phyloP scores from a whole-genome alignment of 1,140 invertebrate species.

The Hermatobates lingyangjiaoensis region DNA sequence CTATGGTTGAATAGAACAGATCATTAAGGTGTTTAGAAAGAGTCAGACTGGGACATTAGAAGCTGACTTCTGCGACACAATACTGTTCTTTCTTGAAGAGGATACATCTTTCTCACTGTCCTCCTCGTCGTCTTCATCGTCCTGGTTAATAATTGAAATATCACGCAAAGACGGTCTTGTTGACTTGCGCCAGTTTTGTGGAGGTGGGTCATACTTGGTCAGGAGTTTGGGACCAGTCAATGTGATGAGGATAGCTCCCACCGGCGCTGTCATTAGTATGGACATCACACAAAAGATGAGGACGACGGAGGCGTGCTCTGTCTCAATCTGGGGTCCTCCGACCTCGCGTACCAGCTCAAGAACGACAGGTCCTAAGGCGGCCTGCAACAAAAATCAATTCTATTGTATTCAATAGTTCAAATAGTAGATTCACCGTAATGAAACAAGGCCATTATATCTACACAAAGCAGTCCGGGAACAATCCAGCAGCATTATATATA shows the following conservation, averaged over 20 bases:
- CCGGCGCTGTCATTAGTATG: slow-evolving; percentile 79
- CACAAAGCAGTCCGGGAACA: no score
- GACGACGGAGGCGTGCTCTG: slow-evolving; percentile 35
- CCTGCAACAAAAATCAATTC: slow-evolving; percentile 28
- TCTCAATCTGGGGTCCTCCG: slow-evolving; percentile 18
- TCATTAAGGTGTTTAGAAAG: no score
- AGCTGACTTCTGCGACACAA: neutral
- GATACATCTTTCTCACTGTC: no score
- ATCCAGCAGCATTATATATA: no score
- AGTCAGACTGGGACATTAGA: neutral
- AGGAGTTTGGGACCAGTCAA: slow-evolving; percentile 57
- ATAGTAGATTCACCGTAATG: neutral
- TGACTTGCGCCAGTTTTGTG: slow-evolving; percentile 44
- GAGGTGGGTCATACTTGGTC: slow-evolving; percentile 25
- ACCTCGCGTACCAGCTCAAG: slow-evolving; percentile 37
- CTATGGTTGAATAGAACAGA: no score
- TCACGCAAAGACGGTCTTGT: slow-evolving; percentile 59
- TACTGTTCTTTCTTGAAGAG: neutral
- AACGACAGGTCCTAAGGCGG: slow-evolving; percentile 58
- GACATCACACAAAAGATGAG: slow-evolving; percentile 61
- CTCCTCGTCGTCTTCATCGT: slow-evolving; percentile 34
- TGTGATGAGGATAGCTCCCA: slow-evolving; percentile 74
- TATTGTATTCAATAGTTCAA: neutral
- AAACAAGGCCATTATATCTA: no score
- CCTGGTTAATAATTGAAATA: slow-evolving; percentile 61